Evolutionary conservation across 37 sponge, comb jelly and placozoan genomes (phyloP), one percentile per base, ranked within the genome.

Genomic region (Ianthella basta): DNA sequence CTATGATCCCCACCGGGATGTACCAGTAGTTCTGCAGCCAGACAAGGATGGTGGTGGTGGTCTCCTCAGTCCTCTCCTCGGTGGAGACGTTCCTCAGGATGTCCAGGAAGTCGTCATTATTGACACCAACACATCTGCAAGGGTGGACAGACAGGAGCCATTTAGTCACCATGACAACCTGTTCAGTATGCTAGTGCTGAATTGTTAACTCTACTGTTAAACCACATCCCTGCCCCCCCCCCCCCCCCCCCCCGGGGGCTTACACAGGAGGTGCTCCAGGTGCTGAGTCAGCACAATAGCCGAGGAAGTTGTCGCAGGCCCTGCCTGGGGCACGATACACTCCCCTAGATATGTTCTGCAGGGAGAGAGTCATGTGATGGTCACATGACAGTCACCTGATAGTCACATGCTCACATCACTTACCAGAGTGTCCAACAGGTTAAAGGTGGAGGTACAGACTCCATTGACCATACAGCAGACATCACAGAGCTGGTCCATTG

Each of bases 11-110:
- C 0, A 95, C 81, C 15, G 88, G 87, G 12, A 95, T 82, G 83
- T 88, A 95, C 95, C 92, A 95, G 83, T 89, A 95, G 37, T 54
- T 67, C 35, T 79, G 73, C 23, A 94, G 85, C 95, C 92, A 95
- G 24, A 53, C 73, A 1, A 85, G 63, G 15, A 95, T 65, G 50
- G 6, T 44, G 50, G 3, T 44, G 8, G 3, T 44, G 8, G 8
- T 44, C 20, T 32, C 53, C 63, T 87, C 81, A 34, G 87, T 79
- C 5, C 80, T 95, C 33, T 82, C 90, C 5, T 86, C 13, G 21
- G 80, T 79, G 67, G 63, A 65, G 2, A 82, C 5, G 67, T 63
- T 23, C 50, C 27, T 59, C 54, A 91, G 84, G 68, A 87, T 67
- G 72, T 92, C 82, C 14, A 83, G 55, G 0, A 92, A 69, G 56